A percentile compares a stretch with the other conserved stretches of the same genome.
phyloP scores from a whole-genome alignment of 1,140 invertebrate genomes.

The Drosophila teissieri region DNA sequence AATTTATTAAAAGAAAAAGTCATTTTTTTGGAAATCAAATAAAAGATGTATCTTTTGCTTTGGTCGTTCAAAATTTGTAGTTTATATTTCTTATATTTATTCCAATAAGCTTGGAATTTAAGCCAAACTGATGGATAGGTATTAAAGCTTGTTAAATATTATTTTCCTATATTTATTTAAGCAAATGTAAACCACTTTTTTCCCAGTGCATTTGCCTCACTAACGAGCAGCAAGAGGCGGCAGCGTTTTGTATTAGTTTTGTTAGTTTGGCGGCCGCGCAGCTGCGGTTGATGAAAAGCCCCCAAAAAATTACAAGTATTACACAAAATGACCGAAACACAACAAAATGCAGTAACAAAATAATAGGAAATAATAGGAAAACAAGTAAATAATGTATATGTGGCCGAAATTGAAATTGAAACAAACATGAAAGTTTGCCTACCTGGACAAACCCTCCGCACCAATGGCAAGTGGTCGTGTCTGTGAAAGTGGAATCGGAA shows the following conservation, averaged over 20 bases:
- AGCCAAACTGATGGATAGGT: too few species aligned
- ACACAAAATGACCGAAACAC: constrained; percentile 19
- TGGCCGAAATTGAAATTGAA: constrained; percentile 24
- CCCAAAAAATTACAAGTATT: constrained; percentile 32
- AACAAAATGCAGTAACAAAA: constrained; percentile 24
- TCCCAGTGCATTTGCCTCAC: constrained; percentile 6
- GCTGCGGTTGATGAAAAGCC: constrained; percentile 55
- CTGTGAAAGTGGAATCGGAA: constrained; percentile 85
- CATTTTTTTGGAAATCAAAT: too few species aligned
- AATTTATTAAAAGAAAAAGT: neutral
- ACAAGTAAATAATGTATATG: constrained; percentile 20
- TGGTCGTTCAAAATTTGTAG: too few species aligned
- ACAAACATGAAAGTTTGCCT: constrained; percentile 64
- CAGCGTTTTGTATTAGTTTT: constrained; percentile 70
- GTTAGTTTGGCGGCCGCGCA: constrained; percentile 52
- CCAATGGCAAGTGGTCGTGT: constrained; percentile 87
- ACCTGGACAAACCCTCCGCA: constrained; percentile 83
- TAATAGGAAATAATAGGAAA: neutral
- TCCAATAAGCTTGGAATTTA: too few species aligned
- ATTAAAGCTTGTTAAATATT: too few species aligned
- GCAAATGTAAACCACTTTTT: too few species aligned
- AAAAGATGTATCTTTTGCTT: too few species aligned
- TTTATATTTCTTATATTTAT: too few species aligned
- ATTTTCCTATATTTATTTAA: too few species aligned
- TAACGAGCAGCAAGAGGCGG: constrained; percentile 27